Conservation (phyloP, 2,797 vertebrate species). For the Florisuga fusca region DNA sequence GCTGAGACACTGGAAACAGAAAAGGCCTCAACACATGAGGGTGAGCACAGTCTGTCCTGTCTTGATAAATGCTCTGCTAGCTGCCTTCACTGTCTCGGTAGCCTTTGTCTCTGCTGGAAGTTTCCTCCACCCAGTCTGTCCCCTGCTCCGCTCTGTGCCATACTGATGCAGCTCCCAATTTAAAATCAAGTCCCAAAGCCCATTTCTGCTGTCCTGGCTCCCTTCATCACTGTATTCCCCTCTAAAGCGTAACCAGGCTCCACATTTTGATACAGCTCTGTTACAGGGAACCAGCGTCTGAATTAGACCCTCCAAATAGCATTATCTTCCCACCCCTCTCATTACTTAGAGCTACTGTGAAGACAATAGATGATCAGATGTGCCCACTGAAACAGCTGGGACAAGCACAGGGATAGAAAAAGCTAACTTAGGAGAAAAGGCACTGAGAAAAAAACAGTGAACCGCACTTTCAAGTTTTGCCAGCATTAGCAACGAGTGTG, state of each 20-base stretch:
- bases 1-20: neutral
- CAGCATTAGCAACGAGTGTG: conserved; percentile 68
- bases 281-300: neutral
- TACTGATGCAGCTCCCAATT: neutral
- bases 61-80: neutral
- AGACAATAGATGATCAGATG: conserved; percentile 62
- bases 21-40: neutral
- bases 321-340: conserved; percentile 26
- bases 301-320: neutral
- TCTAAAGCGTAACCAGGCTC: neutral
- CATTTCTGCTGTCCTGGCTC: neutral
- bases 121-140: neutral
- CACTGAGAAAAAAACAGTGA: conserved; percentile 20
- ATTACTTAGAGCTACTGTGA: conserved; percentile 16
- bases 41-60: neutral
- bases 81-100: neutral
- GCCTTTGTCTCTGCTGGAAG: neutral
- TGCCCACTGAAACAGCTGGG: conserved; percentile 60
- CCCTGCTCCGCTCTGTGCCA: neutral
- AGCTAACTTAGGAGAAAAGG: conserved; percentile 57
- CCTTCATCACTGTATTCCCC: neutral
- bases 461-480: conserved; percentile 68
- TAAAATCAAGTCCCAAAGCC: neutral
- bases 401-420: conserved; percentile 34
- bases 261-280: neutral